Conservation (phyloP, 2,113 vertebrate genomes). For the Cavia porcellus region DNA sequence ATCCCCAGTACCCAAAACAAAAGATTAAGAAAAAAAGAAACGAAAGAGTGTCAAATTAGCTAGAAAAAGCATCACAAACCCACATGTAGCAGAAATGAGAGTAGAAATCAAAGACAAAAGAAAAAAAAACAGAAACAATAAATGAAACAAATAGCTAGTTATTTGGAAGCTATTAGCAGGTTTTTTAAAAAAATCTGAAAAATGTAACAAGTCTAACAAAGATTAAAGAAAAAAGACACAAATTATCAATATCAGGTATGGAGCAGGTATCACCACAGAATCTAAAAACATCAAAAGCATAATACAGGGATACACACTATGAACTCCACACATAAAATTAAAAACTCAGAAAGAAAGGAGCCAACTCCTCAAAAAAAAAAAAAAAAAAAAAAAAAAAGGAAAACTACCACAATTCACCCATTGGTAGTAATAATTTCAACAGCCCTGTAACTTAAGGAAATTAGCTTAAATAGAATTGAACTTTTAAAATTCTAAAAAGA, state of each 20-base stretch:
- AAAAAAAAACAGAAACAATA: not conserved
- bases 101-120: not conserved
- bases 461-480: not conserved
- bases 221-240: not conserved
- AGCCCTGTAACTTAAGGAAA: not conserved
- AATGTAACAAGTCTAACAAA: not conserved
- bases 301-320: not conserved
- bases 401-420: not conserved
- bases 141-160: constrained; percentile 16
- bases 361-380: no score
- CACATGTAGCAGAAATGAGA: not conserved
- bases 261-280: not conserved
- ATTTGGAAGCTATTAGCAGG: not conserved
- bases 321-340: not conserved
- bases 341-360: not conserved
- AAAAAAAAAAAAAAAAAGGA: not conserved
- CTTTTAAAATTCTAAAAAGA: not conserved
- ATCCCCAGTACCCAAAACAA: no score
- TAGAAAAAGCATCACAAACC: not conserved
- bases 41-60: not conserved
- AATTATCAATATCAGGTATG: not conserved
- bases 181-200: not conserved
- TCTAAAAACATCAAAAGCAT: not conserved
- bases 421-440: not conserved
- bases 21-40: no score